Conservation (phyloP, 2,888 invertebrate genomes). For the Drosophila hamatofila region DNA sequence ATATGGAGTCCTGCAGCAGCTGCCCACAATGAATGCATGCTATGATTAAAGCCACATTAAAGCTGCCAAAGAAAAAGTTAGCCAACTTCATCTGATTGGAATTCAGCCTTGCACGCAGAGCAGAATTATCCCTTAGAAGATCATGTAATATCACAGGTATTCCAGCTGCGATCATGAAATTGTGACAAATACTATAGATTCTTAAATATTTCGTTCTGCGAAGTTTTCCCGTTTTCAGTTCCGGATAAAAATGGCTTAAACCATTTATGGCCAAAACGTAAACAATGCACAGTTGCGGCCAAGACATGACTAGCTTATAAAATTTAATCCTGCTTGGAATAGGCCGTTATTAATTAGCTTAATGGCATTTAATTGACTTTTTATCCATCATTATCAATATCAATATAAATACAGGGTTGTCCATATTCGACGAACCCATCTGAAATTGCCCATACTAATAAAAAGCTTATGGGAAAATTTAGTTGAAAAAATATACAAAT, state of each 20-base stretch:
- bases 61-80: background rate
- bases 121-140: background rate
- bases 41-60: background rate
- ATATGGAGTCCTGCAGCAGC: background rate
- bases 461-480: too few relatives aligned
- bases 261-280: background rate
- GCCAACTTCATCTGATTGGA: background rate
- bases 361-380: background rate
- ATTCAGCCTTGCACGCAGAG: background rate
- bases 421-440: too few relatives aligned
- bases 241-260: background rate
- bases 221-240: background rate
- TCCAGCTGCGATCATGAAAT: background rate
- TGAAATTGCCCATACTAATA: too few relatives aligned
- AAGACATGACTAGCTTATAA: background rate
- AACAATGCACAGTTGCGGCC: conserved; percentile 1
- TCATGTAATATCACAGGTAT: background rate
- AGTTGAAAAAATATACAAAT: too few relatives aligned
- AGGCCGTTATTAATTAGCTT: conserved; percentile 1
- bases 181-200: background rate
- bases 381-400: background rate
- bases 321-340: background rate
- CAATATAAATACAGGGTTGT: too few relatives aligned
- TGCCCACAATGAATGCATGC: conserved; percentile 2
- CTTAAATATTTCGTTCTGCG: background rate